A percentile compares a stretch with the other conserved stretches of the same genome.
Evolutionary conservation across 2,888 invertebrate genomes (phyloP).

Genomic region (Diplazon laetatorius): DNA sequence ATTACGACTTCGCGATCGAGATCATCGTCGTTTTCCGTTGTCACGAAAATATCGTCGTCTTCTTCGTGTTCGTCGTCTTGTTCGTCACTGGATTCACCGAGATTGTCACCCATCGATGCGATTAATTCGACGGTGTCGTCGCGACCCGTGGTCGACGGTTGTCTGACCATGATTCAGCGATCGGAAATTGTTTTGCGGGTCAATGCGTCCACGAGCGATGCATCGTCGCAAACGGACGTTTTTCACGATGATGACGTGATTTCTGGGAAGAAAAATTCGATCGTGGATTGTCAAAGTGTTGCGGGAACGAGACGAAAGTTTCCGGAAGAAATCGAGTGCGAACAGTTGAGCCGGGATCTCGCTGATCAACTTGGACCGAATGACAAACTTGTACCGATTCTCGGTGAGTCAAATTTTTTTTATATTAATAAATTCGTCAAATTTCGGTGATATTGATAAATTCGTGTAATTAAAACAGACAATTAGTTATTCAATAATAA

Average conservation of each 20-base stretch:
- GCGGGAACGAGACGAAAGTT: slow-evolving; percentile 85
- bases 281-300: slow-evolving; percentile 71
- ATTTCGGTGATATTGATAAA: no score
- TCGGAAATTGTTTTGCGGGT: slow-evolving; percentile 86
- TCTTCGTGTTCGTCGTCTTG: slow-evolving; percentile 66
- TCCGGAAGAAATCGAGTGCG: slow-evolving; percentile 91
- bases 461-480: no score
- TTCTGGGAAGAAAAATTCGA: slow-evolving; percentile 67
- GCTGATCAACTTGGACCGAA: slow-evolving; percentile 86
- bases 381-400: slow-evolving; percentile 87
- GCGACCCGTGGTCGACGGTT: slow-evolving; percentile 82
- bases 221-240: slow-evolving; percentile 85
- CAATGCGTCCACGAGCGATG: slow-evolving; percentile 86
- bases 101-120: slow-evolving; percentile 73
- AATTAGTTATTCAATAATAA: no score
- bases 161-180: slow-evolving; percentile 85
- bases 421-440: slow-evolving; percentile 1
- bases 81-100: slow-evolving; percentile 72
- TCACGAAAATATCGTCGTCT: slow-evolving; percentile 60
- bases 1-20: slow-evolving; percentile 67
- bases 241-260: slow-evolving; percentile 75
- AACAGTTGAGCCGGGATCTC: slow-evolving; percentile 87
- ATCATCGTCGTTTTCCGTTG: slow-evolving; percentile 67
- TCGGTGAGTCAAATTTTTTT: slow-evolving; percentile 78
- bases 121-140: slow-evolving; percentile 76